Evolutionary conservation across 2,888 invertebrate species (phyloP).

Genomic region (Branchellion lobata): DNA sequence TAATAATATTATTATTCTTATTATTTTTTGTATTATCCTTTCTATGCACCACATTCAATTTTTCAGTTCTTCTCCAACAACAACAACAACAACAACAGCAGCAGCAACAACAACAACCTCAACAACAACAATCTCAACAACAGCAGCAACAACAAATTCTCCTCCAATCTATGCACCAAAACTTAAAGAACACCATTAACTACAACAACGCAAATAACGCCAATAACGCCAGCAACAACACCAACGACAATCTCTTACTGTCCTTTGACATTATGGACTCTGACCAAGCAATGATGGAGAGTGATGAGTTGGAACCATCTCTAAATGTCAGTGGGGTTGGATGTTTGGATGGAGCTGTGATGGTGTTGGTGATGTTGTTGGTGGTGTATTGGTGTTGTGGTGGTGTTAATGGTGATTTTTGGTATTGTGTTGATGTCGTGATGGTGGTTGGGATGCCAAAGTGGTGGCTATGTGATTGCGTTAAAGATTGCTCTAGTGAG

Average conservation of each 20-base stretch:
- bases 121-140: background rate
- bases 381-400: too few species aligned
- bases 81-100: slow-evolving; percentile 1
- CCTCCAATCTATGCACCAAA: background rate
- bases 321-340: slow-evolving; percentile 27
- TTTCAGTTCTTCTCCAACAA: slow-evolving; percentile 25
- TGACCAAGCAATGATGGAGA: slow-evolving; percentile 27
- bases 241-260: background rate
- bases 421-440: too few species aligned
- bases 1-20: background rate
- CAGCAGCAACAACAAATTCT: background rate
- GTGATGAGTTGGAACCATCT: slow-evolving; percentile 26
- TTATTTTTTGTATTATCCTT: background rate
- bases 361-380: too few species aligned
- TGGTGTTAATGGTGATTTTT: too few species aligned
- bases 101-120: background rate
- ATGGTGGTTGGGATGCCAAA: too few species aligned
- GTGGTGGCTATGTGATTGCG: too few species aligned
- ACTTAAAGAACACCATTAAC: background rate
- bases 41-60: too few species aligned
- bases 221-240: background rate
- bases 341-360: background rate
- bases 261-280: slow-evolving; percentile 16
- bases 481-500: too few species aligned
- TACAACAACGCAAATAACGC: slow-evolving; percentile 1